Conservation (phyloP, 2,113 vertebrate species). For the Equus quagga region DNA sequence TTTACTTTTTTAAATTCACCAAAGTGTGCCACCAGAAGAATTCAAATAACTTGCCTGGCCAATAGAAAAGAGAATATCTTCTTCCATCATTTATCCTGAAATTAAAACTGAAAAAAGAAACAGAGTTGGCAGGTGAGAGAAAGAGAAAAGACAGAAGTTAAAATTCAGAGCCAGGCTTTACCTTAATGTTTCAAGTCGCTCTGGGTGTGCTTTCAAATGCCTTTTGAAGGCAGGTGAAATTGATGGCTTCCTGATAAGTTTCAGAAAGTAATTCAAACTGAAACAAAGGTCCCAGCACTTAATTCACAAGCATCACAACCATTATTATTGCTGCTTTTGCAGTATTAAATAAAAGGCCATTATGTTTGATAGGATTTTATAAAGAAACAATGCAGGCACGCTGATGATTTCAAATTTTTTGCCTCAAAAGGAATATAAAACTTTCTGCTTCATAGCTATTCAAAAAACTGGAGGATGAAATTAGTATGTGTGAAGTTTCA, state of each 20-base stretch:
- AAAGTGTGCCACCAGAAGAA: neutral
- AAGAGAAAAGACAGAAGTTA: neutral
- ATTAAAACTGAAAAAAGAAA: slow-evolving; percentile 35
- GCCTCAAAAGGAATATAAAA: slow-evolving; percentile 30
- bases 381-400: slow-evolving; percentile 35
- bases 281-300: neutral
- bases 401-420: neutral
- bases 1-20: neutral
- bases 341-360: slow-evolving; percentile 45
- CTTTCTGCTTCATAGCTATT: slow-evolving; percentile 44
- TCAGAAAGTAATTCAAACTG: slow-evolving; percentile 64
- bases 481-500: neutral
- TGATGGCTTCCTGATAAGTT: slow-evolving; percentile 44
- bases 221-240: neutral
- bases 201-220: neutral
- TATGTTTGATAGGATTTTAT: slow-evolving; percentile 32
- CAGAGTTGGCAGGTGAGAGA: neutral
- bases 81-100: neutral
- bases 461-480: neutral
- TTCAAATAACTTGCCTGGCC: neutral
- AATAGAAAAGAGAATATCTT: neutral
- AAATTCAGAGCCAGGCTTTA: neutral
- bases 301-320: neutral
- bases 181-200: neutral
- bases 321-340: neutral